Conservation (phyloP, 2,888 invertebrate genomes). For the Melinopterus prodromus region DNA sequence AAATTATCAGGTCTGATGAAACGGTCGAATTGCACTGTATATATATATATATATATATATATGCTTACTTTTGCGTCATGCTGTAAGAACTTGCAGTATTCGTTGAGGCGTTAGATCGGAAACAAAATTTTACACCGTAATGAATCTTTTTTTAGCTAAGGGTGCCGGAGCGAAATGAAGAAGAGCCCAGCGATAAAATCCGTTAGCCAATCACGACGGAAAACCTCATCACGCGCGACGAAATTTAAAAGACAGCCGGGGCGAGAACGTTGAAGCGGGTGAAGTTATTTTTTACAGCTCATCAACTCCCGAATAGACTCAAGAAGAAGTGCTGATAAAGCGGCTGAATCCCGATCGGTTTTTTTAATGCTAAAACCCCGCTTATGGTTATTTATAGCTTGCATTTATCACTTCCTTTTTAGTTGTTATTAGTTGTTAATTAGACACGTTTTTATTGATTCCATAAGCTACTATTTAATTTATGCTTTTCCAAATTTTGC, state of each 20-base stretch:
- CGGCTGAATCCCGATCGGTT: neutral
- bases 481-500: too few relatives aligned
- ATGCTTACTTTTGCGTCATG: too few relatives aligned
- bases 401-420: neutral
- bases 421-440: too few relatives aligned
- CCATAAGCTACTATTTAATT: too few relatives aligned
- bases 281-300: slow-evolving; percentile 20
- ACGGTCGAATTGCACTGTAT: too few relatives aligned
- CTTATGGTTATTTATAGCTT: neutral
- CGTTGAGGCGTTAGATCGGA: neutral
- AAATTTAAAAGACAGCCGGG: slow-evolving; percentile 8
- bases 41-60: too few relatives aligned
- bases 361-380: neutral
- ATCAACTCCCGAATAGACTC: slow-evolving; percentile 12
- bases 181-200: neutral
- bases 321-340: neutral
- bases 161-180: neutral
- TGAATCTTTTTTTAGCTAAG: slow-evolving; percentile 5
- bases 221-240: slow-evolving; percentile 6
- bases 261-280: slow-evolving; percentile 14
- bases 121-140: slow-evolving; percentile 13
- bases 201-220: neutral
- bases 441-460: too few relatives aligned
- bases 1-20: too few relatives aligned
- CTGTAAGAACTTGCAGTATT: neutral